phyloP scores from a whole-genome alignment of 1,140 invertebrate genomes.

The Penaeus indicus region DNA sequence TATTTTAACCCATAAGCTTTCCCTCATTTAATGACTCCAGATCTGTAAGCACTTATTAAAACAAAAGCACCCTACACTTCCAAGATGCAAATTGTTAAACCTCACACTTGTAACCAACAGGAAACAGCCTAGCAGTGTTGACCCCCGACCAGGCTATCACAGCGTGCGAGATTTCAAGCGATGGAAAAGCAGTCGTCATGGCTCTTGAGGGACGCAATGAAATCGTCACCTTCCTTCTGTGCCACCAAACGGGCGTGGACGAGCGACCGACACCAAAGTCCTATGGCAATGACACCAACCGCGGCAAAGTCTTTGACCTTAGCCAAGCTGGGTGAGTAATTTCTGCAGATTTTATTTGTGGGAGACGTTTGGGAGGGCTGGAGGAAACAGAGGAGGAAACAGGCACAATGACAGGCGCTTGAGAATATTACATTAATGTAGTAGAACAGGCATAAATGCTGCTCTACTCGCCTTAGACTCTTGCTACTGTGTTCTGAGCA shows the following conservation, averaged over 20 bases:
- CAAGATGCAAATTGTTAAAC: background rate
- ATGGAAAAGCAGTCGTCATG: constrained; percentile 80
- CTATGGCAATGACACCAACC: constrained; percentile 69
- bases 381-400: too few relatives aligned
- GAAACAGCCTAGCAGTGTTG: constrained; percentile 82
- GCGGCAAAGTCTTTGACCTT: constrained; percentile 69
- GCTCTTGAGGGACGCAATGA: constrained; percentile 71
- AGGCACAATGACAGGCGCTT: too few relatives aligned
- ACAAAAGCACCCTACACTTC: background rate
- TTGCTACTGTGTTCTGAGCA: too few relatives aligned
- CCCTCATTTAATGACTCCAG: too few relatives aligned
- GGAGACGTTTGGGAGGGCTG: too few relatives aligned
- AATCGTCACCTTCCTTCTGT: constrained; percentile 76
- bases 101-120: constrained; percentile 71
- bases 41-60: too few relatives aligned
- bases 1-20: too few relatives aligned
- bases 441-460: too few relatives aligned
- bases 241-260: constrained; percentile 65
- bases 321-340: constrained; percentile 64
- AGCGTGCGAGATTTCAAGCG: constrained; percentile 81
- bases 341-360: too few relatives aligned
- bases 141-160: constrained; percentile 81
- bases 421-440: too few relatives aligned
- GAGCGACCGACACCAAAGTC: constrained; percentile 65
- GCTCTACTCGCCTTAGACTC: too few relatives aligned